A percentile compares a stretch with the other conserved stretches of the same genome.
phyloP scores from a whole-genome alignment of 2,888 invertebrate genomes.

The Ganaspis brasiliensis region DNA sequence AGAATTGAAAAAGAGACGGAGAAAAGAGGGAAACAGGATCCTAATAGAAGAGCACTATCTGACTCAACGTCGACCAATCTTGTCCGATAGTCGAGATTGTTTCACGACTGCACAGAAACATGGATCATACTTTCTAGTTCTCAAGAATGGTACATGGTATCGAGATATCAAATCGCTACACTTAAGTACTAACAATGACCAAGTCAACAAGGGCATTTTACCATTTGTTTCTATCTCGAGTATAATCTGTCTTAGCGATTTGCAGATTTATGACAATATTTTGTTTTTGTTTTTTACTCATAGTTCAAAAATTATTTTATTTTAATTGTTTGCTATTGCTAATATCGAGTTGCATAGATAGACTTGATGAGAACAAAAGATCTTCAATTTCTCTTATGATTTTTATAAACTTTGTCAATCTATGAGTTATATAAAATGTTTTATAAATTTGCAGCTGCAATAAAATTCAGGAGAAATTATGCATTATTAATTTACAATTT shows the following conservation, averaged over 20 bases:
- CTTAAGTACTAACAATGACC: constrained; percentile 40
- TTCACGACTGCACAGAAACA: constrained; percentile 54
- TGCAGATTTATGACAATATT: constrained; percentile 5
- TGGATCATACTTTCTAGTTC: constrained; percentile 52
- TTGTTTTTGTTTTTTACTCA: too few species aligned
- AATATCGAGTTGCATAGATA: too few species aligned
- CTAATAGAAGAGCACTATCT: constrained; percentile 32
- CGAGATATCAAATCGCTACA: constrained; percentile 48
- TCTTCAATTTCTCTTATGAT: too few species aligned
- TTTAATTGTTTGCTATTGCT: too few species aligned
- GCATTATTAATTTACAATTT: too few species aligned
- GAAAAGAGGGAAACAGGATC: constrained; percentile 49
- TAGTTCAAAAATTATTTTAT: too few species aligned
- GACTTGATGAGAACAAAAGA: too few species aligned
- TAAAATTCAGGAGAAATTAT: too few species aligned
- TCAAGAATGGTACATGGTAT: constrained; percentile 22
- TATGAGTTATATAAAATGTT: too few species aligned
- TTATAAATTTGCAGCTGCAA: too few species aligned
- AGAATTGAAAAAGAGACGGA: constrained; percentile 49
- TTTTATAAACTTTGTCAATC: too few species aligned
- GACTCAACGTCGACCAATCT: constrained; percentile 54
- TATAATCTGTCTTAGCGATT: not conserved
- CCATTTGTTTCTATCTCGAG: not conserved
- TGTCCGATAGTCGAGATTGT: constrained; percentile 54
- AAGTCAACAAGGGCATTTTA: not conserved